Base-by-base conservation (phyloP, 2,797 vertebrate species). In the Botia almorhae region DNA sequence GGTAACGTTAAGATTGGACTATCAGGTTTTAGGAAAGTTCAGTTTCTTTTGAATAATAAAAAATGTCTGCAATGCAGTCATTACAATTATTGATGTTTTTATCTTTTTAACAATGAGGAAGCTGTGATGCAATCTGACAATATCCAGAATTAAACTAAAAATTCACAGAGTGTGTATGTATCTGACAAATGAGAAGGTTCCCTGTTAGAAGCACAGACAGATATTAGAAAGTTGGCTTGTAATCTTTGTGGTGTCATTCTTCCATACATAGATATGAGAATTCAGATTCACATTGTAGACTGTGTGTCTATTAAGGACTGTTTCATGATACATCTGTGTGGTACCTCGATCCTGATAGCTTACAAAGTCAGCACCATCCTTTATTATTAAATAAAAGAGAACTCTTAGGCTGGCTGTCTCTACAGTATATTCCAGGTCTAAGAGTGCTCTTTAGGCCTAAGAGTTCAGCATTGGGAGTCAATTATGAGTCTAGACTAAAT, bases 221-320 rank as follows among this genome's bases (percentile, higher is more conserved):
- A 3, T 75, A 81, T 76, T 81, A 81, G 65, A 19, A 39, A 69
- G 26, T 7, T 60, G 53, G 46, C 55, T 81, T 60, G n/a, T 63
- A 65, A 67, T 82, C 74, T 55, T 48, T 12, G 33, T 50, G 19
- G 36, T 69, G 68, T 82, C 80, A 50, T 72, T 72, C 68, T n/a
- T 3, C 21, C 63, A 46, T 3, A 3, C 33, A 68, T 74, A 65
- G 61, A 43, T 76, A 71, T 58, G 12, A 69, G 23, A 70, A 56
- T 43, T 60, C 14, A 21, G 39, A 61, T 77, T 67, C 16, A 23
- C 50, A 51, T 39, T 26, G 39, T 58, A 61, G 36, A 29, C 61
- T 67, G 63, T 21, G 53, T 16, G 19, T 58, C 50, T 39, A 61
- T 74, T 69, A 79, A 74, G 69, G 46, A 74, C 3, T 36, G 48